These are phyloP conservation scores for Chamaea fasciata DNA, from an alignment of 2,113 vertebrate genomes.

Conservation along the genomic window DNA sequence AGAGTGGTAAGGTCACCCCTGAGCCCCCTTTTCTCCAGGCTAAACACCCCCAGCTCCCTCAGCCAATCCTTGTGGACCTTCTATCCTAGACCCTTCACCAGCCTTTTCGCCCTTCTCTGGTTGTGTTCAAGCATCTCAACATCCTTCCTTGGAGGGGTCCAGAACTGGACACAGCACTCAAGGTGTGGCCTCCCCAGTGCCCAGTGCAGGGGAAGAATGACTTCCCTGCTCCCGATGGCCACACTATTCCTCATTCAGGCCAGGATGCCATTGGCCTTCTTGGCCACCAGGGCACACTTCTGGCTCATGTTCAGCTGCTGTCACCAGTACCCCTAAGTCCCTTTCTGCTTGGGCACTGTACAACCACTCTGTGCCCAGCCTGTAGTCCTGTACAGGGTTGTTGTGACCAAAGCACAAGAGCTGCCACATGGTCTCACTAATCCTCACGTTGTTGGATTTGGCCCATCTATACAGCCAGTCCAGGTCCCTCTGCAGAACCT, in stretches of 20 bases:
- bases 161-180: not conserved
- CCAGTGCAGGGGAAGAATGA: fast-evolving
- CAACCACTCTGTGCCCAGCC: not conserved
- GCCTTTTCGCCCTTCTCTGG: not conserved
- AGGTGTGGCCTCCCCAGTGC: not conserved
- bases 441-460: not conserved
- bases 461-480: not conserved
- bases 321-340: no score
- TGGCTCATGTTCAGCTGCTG: not conserved
- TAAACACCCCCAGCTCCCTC: not conserved
- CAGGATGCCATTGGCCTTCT: not conserved
- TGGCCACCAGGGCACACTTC: not conserved
- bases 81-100: not conserved
- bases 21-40: not conserved
- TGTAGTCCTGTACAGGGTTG: fast-evolving
- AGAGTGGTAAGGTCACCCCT: not conserved
- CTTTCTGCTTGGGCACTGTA: not conserved
- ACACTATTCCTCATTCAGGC: not conserved
- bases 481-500: not conserved
- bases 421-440: fast-evolving
- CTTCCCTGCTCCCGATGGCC: not conserved
- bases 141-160: fast-evolving
- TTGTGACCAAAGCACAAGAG: not conserved
- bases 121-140: fast-evolving
- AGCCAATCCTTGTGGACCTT: not conserved